phyloP scores from a whole-genome alignment of 2,797 vertebrate genomes.

The Chlorospingus semifuscus region DNA sequence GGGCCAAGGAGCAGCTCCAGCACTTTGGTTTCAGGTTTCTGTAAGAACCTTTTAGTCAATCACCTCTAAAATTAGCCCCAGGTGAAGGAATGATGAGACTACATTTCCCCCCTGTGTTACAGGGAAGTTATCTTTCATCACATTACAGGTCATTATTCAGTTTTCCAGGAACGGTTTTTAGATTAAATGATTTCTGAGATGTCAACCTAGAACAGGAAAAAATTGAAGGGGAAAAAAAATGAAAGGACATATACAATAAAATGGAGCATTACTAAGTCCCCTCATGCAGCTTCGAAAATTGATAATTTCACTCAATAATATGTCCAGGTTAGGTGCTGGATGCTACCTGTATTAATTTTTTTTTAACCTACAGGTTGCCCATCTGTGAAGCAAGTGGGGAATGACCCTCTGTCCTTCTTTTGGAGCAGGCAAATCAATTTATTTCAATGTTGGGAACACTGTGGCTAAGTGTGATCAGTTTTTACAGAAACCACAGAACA shows the following conservation, averaged over 20 bases:
- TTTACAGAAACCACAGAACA: neutral
- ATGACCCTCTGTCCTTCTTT: neutral
- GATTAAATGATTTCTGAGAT: neutral
- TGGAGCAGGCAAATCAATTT: neutral
- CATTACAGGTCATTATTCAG: neutral
- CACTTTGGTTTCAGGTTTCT: neutral
- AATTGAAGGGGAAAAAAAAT: fast-evolving
- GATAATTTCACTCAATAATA: neutral
- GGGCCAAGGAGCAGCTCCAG: neutral
- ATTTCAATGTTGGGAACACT: neutral
- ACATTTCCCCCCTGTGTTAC: neutral
- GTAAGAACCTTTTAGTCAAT: neutral
- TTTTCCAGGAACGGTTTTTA: neutral
- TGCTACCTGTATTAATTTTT: neutral
- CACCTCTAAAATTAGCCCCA: neutral
- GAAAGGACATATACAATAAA: neutral
- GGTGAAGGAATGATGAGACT: neutral
- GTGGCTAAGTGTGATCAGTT: neutral
- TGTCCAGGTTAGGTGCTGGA: neutral
- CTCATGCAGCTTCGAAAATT: neutral
- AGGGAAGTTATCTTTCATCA: neutral
- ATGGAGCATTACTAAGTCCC: neutral
- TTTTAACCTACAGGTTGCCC: neutral
- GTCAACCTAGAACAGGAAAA: neutral
- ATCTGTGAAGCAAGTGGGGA: neutral